phyloP scores from a whole-genome alignment of 2,113 vertebrate species.

The Lethenteron reissneri region DNA sequence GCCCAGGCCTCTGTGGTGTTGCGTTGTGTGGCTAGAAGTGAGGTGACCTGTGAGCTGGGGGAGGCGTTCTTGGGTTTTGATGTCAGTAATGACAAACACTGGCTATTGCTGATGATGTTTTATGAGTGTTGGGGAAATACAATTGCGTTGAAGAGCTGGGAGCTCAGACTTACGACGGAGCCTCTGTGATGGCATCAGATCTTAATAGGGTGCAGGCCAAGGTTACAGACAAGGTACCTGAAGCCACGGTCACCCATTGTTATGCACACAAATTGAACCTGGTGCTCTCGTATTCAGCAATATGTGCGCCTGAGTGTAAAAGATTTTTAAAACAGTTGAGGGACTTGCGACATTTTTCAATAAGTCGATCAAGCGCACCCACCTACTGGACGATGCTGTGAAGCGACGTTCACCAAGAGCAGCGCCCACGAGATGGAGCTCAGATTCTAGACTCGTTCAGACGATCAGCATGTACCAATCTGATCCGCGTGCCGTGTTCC shows the following conservation, averaged over 20 bases:
- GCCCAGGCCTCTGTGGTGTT: too few relatives aligned
- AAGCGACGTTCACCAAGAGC: slow-evolving; percentile 12
- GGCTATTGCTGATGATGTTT: too few relatives aligned
- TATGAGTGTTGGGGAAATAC: too few relatives aligned
- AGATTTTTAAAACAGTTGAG: slow-evolving; percentile 12
- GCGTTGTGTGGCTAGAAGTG: too few relatives aligned
- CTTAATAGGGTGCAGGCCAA: slow-evolving; percentile 11
- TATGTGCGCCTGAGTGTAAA: slow-evolving; percentile 10
- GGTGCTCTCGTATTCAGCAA: slow-evolving; percentile 11
- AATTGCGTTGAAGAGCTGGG: too few relatives aligned
- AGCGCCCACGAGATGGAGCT: slow-evolving; percentile 7
- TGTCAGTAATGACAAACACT: too few relatives aligned
- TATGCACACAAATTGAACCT: slow-evolving; percentile 13
- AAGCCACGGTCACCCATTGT: slow-evolving; percentile 9
- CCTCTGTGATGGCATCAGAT: slow-evolving; percentile 11
- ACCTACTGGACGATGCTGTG: slow-evolving; percentile 12
- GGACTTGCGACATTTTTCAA: slow-evolving; percentile 10
- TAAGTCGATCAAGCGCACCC: slow-evolving; percentile 11
- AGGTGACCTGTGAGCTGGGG: too few relatives aligned
- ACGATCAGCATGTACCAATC: slow-evolving; percentile 10
- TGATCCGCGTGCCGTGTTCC: slow-evolving; percentile 7
- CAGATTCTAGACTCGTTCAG: slow-evolving; percentile 8
- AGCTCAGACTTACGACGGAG: slow-evolving; percentile 10
- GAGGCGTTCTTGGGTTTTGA: too few relatives aligned
- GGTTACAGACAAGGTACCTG: slow-evolving; percentile 7